Conservation (phyloP, 2,113 vertebrate species). For the Stigmatopora nigra region DNA sequence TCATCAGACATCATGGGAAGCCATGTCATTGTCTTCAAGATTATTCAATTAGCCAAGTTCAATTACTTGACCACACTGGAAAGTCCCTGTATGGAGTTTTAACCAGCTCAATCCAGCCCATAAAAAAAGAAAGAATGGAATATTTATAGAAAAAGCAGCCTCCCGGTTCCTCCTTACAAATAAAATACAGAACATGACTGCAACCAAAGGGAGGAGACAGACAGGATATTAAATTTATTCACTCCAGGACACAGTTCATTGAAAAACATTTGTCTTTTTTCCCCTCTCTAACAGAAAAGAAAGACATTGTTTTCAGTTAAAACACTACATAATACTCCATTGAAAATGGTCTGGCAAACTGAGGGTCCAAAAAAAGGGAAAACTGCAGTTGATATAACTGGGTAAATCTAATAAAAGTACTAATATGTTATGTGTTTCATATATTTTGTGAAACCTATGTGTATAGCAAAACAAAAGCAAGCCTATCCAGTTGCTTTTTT, state of each 20-base stretch:
- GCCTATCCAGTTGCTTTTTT: not conserved
- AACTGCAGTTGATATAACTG: not conserved
- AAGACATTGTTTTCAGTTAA: not conserved
- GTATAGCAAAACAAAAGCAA: not conserved
- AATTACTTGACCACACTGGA: slow-evolving; percentile 43
- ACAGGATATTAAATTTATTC: slow-evolving; percentile 21
- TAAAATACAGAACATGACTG: slow-evolving; percentile 35
- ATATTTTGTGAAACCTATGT: not conserved
- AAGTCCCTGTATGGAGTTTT: slow-evolving; percentile 56
- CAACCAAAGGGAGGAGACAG: slow-evolving; percentile 30
- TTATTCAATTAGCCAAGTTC: slow-evolving; percentile 15
- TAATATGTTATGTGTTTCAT: not conserved
- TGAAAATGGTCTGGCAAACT: not conserved
- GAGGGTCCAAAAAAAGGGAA: not conserved
- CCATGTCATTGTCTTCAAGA: slow-evolving; percentile 4
- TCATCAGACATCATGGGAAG: not conserved
- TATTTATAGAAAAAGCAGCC: slow-evolving; percentile 64
- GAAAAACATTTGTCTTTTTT: not conserved
- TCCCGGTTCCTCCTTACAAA: slow-evolving; percentile 51
- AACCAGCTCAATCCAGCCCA: slow-evolving; percentile 55
- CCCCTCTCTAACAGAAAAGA: not conserved
- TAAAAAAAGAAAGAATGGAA: slow-evolving; percentile 38
- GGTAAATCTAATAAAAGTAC: not conserved
- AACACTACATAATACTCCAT: not conserved
- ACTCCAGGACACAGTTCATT: not conserved